These are phyloP conservation scores for Euphonia xanthogaster DNA, from an alignment of 2,797 vertebrate genomes.

Conservation along the genomic window DNA sequence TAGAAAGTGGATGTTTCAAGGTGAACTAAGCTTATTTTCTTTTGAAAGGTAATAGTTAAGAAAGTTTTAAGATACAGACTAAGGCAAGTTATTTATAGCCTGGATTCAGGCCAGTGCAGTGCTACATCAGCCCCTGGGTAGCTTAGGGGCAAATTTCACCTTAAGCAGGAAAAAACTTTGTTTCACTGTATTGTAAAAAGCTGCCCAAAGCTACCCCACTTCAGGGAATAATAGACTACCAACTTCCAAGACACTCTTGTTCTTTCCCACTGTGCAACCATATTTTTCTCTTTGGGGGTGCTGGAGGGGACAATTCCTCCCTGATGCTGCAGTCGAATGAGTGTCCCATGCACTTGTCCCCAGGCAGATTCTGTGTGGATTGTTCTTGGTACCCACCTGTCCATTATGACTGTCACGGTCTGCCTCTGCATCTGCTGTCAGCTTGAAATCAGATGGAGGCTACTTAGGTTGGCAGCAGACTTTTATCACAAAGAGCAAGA, in stretches of 20 bases:
- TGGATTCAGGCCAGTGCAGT: not conserved
- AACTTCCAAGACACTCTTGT: not conserved
- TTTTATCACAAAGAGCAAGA: not conserved
- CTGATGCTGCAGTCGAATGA: not conserved
- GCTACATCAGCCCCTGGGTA: not conserved
- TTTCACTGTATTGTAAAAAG: not conserved
- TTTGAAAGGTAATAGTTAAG: not conserved
- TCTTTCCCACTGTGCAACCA: not conserved
- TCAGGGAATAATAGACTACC: not conserved
- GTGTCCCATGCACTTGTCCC: not conserved
- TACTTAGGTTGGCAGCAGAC: not conserved
- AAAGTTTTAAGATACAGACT: not conserved
- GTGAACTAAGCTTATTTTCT: not conserved
- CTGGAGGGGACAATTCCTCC: not conserved
- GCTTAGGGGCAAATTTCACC: not conserved
- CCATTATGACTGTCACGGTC: fast-evolving
- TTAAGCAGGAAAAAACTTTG: not conserved
- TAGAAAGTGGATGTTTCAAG: not conserved
- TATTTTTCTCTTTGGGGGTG: not conserved
- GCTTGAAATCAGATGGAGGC: not conserved
- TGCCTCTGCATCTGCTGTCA: not conserved
- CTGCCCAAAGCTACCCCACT: not conserved
- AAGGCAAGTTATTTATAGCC: not conserved
- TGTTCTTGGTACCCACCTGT: not conserved
- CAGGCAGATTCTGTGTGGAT: not conserved